Percentiles rank a stretch among this genome's conserved stretches.
phyloP scores from a whole-genome alignment of 2,113 vertebrate species.

The Nerophis lumbriciformis region DNA sequence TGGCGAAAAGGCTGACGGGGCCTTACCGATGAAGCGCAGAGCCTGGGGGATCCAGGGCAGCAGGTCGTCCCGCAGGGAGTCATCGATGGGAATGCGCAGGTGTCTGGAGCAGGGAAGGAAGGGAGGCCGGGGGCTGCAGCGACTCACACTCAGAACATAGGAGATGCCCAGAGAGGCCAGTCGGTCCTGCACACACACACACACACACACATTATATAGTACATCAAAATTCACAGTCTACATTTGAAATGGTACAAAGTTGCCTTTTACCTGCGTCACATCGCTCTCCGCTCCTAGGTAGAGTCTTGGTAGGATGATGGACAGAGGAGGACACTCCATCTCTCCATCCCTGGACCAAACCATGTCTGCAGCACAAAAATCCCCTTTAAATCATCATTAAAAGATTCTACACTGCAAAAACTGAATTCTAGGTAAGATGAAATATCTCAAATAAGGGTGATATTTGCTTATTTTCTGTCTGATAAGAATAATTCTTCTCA shows the following conservation, averaged over 20 bases:
- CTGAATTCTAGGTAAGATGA: too few relatives aligned
- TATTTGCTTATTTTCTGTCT: too few relatives aligned
- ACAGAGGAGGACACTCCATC: slow-evolving; percentile 56
- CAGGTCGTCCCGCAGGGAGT: slow-evolving; percentile 76
- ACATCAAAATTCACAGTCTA: background rate
- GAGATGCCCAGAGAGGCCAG: slow-evolving; percentile 71
- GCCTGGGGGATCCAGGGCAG: slow-evolving; percentile 77
- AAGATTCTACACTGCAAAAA: too few relatives aligned
- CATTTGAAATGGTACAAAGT: background rate
- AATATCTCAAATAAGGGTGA: too few relatives aligned
- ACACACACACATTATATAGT: background rate
- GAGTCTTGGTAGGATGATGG: slow-evolving; percentile 72
- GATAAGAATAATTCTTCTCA: too few relatives aligned
- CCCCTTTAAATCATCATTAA: too few relatives aligned
- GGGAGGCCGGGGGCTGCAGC: slow-evolving; percentile 71
- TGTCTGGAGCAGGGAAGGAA: slow-evolving; percentile 72
- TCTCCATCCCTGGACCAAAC: slow-evolving; percentile 59
- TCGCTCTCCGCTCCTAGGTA: slow-evolving; percentile 79
- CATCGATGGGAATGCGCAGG: slow-evolving; percentile 76
- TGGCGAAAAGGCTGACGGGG: background rate
- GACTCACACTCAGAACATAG: slow-evolving; percentile 75
- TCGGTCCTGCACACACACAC: slow-evolving; percentile 54
- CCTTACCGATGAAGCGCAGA: slow-evolving; percentile 74
- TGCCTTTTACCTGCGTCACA: slow-evolving; percentile 69
- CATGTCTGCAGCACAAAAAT: slow-evolving; percentile 48